These are phyloP conservation scores for Toxotes lorentzi DNA, from an alignment of 2,797 vertebrate genomes.

Conservation along the genomic window DNA sequence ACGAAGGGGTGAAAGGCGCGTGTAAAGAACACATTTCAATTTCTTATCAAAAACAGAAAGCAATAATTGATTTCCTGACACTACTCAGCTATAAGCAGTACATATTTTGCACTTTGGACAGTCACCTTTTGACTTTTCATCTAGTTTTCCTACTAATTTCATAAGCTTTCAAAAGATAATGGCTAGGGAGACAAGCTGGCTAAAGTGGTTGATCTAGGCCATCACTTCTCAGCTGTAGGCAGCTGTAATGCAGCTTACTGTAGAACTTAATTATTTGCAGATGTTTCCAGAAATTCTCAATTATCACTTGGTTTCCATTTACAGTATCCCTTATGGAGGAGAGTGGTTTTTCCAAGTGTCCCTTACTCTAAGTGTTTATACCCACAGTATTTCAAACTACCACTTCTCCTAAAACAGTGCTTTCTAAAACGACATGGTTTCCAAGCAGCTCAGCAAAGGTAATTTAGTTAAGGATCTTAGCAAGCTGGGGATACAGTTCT, in stretches of 20 bases:
- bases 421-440: constrained; percentile 16
- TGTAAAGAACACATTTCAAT: constrained; percentile 22
- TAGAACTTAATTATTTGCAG: constrained; percentile 37
- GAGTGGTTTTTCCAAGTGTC: constrained; percentile 2
- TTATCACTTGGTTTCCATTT: constrained; percentile 38
- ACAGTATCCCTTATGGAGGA: constrained; percentile 13
- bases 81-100: not conserved
- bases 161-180: constrained; percentile 40
- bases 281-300: constrained; percentile 48
- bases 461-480: constrained; percentile 16
- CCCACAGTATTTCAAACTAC: constrained; percentile 8
- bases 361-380: not conserved
- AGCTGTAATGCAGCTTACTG: constrained; percentile 35
- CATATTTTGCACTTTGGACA: constrained; percentile 5
- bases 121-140: constrained; percentile 1
- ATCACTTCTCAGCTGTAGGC: constrained; percentile 28
- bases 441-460: not conserved
- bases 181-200: constrained; percentile 11
- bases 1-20: constrained; percentile 13
- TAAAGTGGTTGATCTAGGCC: constrained; percentile 24
- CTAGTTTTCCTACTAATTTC: constrained; percentile 10
- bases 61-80: constrained; percentile 12
- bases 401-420: constrained; percentile 5
- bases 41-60: constrained; percentile 7
- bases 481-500: not conserved